Conservation (phyloP, 2,797 vertebrate species). For the Podarcis lilfordi region DNA sequence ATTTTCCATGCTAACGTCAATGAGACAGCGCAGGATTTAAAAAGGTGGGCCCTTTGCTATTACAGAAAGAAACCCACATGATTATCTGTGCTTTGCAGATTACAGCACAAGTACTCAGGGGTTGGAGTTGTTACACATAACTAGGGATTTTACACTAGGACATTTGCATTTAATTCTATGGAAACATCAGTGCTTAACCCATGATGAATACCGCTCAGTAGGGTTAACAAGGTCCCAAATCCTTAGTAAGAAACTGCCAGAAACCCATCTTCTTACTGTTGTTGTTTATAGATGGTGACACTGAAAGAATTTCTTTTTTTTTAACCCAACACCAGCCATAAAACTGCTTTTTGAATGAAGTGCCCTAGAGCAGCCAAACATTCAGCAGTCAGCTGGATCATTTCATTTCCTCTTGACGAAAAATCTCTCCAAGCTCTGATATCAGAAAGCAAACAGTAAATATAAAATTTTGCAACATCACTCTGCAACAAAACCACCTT, state of each 20-base stretch:
- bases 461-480: constrained; percentile 32
- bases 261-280: background rate
- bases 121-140: constrained; percentile 36
- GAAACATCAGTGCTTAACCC: constrained; percentile 25
- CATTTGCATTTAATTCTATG: constrained; percentile 46
- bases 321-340: background rate
- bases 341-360: constrained; percentile 32
- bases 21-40: constrained; percentile 22
- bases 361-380: constrained; percentile 32
- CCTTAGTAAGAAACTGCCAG: background rate
- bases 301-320: too few species aligned
- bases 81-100: constrained; percentile 32
- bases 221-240: constrained; percentile 1
- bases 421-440: constrained; percentile 42
- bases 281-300: background rate
- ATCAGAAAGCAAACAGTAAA: constrained; percentile 54
- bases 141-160: constrained; percentile 36
- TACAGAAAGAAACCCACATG: background rate
- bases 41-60: constrained; percentile 16
- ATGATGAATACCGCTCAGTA: constrained; percentile 20
- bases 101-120: background rate
- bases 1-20: constrained; percentile 31
- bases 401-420: constrained; percentile 49
- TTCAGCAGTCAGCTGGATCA: constrained; percentile 29
- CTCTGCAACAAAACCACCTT: constrained; percentile 39